phyloP scores from a whole-genome alignment of 2,113 vertebrate genomes.

The Ginglymostoma cirratum region DNA sequence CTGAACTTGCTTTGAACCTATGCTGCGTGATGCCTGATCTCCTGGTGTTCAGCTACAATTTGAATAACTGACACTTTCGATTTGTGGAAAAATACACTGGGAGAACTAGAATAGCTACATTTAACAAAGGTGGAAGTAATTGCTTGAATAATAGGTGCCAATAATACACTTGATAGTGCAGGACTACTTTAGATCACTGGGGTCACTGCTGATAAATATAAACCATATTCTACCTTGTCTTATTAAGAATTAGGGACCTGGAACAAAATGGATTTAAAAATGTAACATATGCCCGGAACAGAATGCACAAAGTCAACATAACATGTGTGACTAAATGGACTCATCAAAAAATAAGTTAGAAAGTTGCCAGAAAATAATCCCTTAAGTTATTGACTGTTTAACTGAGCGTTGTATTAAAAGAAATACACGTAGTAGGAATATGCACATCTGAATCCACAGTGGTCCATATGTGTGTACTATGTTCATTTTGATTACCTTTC shows the following conservation, averaged over 20 bases:
- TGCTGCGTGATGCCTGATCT: background rate
- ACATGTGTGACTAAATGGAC: background rate
- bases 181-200: background rate
- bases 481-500: background rate
- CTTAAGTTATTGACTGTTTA: background rate
- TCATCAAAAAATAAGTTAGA: background rate
- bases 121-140: background rate
- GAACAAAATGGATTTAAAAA: background rate
- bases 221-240: background rate
- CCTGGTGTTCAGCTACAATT: background rate
- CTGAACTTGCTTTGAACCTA: background rate
- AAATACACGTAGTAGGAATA: background rate
- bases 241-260: background rate
- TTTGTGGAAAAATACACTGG: background rate
- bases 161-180: background rate
- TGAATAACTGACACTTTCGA: background rate
- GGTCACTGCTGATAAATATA: background rate
- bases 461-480: background rate
- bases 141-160: background rate
- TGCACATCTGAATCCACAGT: background rate
- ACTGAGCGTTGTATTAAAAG: background rate
- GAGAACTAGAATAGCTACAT: background rate
- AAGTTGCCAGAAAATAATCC: background rate
- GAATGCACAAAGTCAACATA: background rate
- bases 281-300: background rate